phyloP scores from a whole-genome alignment of 2,888 invertebrate genomes.

The Andrena hattorfiana region DNA sequence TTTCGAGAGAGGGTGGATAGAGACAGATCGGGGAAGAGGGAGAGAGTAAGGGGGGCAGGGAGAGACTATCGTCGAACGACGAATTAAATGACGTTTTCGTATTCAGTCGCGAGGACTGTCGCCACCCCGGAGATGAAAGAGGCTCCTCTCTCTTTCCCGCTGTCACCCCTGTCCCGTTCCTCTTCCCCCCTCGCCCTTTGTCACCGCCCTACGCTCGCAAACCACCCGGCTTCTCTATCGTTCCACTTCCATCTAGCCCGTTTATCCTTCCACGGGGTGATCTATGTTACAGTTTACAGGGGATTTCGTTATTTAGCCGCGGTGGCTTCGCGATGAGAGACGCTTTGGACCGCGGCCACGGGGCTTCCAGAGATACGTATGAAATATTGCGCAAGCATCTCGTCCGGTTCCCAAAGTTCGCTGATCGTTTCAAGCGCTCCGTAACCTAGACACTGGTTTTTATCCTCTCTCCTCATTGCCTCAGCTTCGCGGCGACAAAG shows the following conservation, averaged over 20 bases:
- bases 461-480: neutral
- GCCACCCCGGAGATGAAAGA: constrained; percentile 62
- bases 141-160: constrained; percentile 28
- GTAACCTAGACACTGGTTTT: neutral
- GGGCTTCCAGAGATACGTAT: constrained; percentile 7
- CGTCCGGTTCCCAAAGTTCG: neutral
- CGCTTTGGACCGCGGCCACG: constrained; percentile 14
- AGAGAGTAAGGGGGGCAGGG: constrained; percentile 42
- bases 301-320: constrained; percentile 47
- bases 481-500: neutral
- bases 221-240: constrained; percentile 2
- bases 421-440: constrained; percentile 2
- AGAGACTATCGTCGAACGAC: constrained; percentile 60
- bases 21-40: constrained; percentile 1
- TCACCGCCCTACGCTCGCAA: neutral
- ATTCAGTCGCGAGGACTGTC: constrained; percentile 61
- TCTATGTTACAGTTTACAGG: constrained; percentile 48
- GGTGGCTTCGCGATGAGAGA: constrained; percentile 6
- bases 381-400: constrained; percentile 14
- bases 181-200: neutral
- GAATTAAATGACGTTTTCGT: constrained; percentile 73
- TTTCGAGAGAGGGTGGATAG: constrained; percentile 34
- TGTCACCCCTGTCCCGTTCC: neutral
- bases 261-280: constrained; percentile 44
- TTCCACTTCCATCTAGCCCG: constrained; percentile 29